These are phyloP conservation scores for Chinchilla lanigera DNA, from an alignment of 2,113 vertebrate genomes.

Conservation along the genomic window DNA sequence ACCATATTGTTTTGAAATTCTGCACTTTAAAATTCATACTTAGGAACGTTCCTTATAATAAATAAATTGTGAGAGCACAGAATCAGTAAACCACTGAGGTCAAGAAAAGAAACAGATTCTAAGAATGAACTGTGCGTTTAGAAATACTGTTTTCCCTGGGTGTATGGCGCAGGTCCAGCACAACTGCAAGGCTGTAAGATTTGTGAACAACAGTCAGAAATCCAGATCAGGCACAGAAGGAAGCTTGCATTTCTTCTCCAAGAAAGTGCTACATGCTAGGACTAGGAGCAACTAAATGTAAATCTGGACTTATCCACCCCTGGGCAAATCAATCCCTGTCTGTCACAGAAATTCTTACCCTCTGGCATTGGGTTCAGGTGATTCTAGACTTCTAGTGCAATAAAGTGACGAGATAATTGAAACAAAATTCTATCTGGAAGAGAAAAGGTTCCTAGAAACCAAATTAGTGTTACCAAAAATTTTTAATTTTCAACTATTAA, in stretches of 20 bases:
- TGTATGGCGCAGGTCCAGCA: background rate
- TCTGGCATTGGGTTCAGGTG: background rate
- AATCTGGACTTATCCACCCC: background rate
- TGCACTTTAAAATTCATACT: too few relatives aligned
- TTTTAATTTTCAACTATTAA: background rate
- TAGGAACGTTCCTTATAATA: too few relatives aligned
- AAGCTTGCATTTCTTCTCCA: background rate
- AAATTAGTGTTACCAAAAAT: background rate
- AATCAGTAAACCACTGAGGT: background rate
- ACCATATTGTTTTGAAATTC: too few relatives aligned
- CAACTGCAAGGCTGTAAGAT: background rate
- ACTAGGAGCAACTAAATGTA: background rate
- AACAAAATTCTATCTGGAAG: background rate
- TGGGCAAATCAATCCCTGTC: background rate
- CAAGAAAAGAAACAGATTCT: background rate
- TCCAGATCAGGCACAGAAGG: background rate
- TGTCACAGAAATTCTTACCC: background rate
- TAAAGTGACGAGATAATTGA: background rate
- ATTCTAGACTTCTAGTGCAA: background rate
- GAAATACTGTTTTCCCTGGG: background rate
- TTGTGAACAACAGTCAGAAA: background rate
- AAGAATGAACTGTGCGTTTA: background rate
- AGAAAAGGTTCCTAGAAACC: background rate
- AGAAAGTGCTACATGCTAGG: background rate
- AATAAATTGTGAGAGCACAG: background rate